Conservation (phyloP, 1,140 invertebrate species). For the Papilio aristodemus region DNA sequence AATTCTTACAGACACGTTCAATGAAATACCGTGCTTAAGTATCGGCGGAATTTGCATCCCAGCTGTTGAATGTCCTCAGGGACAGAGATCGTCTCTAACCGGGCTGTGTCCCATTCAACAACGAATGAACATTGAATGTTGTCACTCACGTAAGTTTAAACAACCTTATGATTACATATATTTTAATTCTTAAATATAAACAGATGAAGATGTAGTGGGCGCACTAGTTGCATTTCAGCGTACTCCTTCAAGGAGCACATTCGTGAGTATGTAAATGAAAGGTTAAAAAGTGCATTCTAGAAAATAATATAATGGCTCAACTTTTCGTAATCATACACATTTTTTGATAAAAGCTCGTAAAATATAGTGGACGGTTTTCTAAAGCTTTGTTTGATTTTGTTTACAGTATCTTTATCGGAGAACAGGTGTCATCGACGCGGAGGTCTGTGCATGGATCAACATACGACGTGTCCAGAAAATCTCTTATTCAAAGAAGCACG, state of each 20-base stretch:
- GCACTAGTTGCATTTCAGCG: too few species aligned
- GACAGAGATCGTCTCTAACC: neutral
- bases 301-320: too few species aligned
- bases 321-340: too few species aligned
- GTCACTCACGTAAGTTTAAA: constrained; percentile 11
- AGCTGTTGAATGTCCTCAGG: neutral
- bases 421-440: constrained; percentile 21
- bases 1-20: neutral
- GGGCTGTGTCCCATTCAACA: constrained; percentile 20
- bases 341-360: neutral
- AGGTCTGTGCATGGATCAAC: constrained; percentile 2
- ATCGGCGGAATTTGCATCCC: constrained; percentile 15
- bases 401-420: constrained; percentile 21
- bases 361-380: neutral
- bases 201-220: too few species aligned
- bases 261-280: too few species aligned
- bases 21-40: constrained; percentile 20
- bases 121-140: constrained; percentile 24
- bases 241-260: too few species aligned
- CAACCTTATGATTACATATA: too few species aligned
- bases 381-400: neutral
- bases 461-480: constrained; percentile 9
- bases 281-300: too few species aligned
- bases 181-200: too few species aligned
- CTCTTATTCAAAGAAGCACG: constrained; percentile 17